These are phyloP conservation scores for Xanthorhoe spadicearia DNA, from an alignment of 2,888 invertebrate species.

Conservation along the genomic window DNA sequence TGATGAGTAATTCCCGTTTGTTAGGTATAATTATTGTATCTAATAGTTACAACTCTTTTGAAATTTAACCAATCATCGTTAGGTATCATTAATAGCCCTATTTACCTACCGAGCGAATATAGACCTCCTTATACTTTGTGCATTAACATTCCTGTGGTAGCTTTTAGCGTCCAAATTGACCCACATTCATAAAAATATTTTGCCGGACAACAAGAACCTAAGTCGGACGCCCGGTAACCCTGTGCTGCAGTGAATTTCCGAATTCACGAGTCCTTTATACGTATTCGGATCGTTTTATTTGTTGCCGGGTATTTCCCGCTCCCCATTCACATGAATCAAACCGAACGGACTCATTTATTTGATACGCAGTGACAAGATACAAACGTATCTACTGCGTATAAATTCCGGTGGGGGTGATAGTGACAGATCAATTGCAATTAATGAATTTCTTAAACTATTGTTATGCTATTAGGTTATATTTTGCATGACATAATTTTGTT, in stretches of 20 bases:
- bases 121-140: too few species aligned
- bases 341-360: conserved; percentile 81
- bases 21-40: too few species aligned
- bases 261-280: conserved; percentile 52
- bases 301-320: conserved; percentile 73
- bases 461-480: background rate
- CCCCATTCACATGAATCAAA: conserved; percentile 82
- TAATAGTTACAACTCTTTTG: too few species aligned
- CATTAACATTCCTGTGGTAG: too few species aligned
- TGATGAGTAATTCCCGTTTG: too few species aligned
- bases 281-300: conserved; percentile 72
- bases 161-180: background rate
- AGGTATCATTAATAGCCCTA: too few species aligned
- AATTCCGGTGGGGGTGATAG: conserved; percentile 45
- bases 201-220: background rate
- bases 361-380: conserved; percentile 71
- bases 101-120: too few species aligned
- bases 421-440: conserved; percentile 36
- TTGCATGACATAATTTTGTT: background rate
- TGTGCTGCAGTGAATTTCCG: conserved; percentile 50
- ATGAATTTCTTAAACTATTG: conserved; percentile 31
- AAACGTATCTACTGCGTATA: conserved; percentile 56
- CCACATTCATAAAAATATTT: background rate
- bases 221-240: conserved; percentile 36
- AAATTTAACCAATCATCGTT: too few species aligned